Conservation (phyloP, 2,888 invertebrate genomes). For the Drosophila kuntzei region DNA sequence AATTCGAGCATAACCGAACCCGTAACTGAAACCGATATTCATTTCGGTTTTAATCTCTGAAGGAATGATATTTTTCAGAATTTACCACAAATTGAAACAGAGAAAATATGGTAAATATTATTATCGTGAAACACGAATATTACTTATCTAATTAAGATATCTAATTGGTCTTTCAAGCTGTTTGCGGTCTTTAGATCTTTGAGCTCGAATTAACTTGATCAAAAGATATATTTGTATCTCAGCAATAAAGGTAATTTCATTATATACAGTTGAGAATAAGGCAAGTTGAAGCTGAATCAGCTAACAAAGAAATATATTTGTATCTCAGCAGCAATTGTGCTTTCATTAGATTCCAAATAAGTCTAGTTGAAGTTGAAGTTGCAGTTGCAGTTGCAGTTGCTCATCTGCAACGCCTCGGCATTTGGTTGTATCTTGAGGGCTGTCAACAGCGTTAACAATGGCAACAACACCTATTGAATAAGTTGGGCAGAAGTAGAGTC, state of each 20-base stretch:
- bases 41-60: too few relatives aligned
- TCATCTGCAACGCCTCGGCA: slow-evolving; percentile 63
- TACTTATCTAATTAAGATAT: too few relatives aligned
- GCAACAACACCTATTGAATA: slow-evolving; percentile 42
- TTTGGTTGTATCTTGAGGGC: slow-evolving; percentile 39
- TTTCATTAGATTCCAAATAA: slow-evolving; percentile 9
- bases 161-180: too few relatives aligned
- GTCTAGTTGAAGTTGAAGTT: slow-evolving; percentile 3
- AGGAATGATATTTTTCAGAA: too few relatives aligned
- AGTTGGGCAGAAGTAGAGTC: slow-evolving; percentile 1
- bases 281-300: neutral
- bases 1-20: too few relatives aligned
- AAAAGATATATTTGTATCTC: neutral
- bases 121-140: too few relatives aligned
- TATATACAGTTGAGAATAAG: neutral
- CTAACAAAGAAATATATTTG: slow-evolving; percentile 1
- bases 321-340: slow-evolving; percentile 7
- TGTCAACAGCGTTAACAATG: slow-evolving; percentile 55
- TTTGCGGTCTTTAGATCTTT: too few relatives aligned
- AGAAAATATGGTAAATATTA: too few relatives aligned
- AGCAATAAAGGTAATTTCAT: neutral
- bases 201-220: neutral
- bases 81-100: too few relatives aligned
- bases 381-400: slow-evolving; percentile 16
- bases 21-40: too few relatives aligned